Conservation (phyloP, 2,888 invertebrate genomes). For the Tridacna gigas region DNA sequence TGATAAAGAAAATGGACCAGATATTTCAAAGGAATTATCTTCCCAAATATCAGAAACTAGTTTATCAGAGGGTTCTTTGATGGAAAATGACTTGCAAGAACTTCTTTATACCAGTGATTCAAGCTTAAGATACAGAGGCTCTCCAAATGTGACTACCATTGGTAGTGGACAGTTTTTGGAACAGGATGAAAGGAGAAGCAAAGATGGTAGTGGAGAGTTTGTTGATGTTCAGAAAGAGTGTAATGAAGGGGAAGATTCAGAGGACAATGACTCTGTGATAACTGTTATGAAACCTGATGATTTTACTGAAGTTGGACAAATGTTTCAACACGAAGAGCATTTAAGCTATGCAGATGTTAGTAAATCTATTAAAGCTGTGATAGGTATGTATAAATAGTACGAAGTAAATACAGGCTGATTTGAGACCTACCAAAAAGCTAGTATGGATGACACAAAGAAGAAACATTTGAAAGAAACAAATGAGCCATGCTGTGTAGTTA, state of each 20-base stretch:
- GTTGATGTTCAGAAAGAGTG: constrained; percentile 31
- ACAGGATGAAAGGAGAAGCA: not conserved
- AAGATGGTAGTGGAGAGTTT: constrained; percentile 18
- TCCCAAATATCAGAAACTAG: constrained; percentile 46
- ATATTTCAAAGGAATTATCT: constrained; percentile 49
- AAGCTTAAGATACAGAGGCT: constrained; percentile 34
- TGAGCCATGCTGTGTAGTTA: too few relatives aligned
- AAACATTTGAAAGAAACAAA: too few relatives aligned
- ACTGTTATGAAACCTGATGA: constrained; percentile 72
- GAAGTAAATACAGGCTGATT: too few relatives aligned
- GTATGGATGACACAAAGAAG: too few relatives aligned
- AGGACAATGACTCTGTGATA: constrained; percentile 75
- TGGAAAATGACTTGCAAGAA: constrained; percentile 41
- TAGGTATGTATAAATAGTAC: constrained; percentile 75
- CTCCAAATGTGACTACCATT: not conserved
- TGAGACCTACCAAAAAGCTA: too few relatives aligned
- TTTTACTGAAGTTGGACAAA: not conserved
- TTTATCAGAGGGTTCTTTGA: constrained; percentile 40
- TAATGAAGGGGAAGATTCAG: constrained; percentile 60
- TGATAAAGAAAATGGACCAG: constrained; percentile 34
- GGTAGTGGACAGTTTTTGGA: not conserved
- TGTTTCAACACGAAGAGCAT: constrained; percentile 52
- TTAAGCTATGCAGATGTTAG: constrained; percentile 71
- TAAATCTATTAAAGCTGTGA: constrained; percentile 78
- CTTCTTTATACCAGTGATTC: constrained; percentile 25